Percentiles rank a stretch among this genome's conserved stretches.
Evolutionary conservation across 2,888 invertebrate genomes (phyloP).

Genomic region (Eristalinus aeneus): DNA sequence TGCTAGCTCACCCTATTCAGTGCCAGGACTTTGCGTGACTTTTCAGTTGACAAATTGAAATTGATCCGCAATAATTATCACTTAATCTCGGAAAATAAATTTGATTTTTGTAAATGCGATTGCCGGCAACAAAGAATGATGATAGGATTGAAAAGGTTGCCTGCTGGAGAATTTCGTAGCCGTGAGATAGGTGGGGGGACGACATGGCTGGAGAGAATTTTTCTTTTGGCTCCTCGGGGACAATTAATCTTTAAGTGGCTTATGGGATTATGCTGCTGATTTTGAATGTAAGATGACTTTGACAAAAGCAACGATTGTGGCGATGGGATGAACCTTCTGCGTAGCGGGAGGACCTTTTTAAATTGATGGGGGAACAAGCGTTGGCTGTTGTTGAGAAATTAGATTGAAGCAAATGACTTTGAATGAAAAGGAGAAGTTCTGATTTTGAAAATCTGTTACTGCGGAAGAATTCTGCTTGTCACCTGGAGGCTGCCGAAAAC

Average conservation of each 20-base stretch:
- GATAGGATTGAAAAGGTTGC: not conserved
- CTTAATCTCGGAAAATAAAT: slow-evolving; percentile 52
- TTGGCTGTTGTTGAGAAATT: not conserved
- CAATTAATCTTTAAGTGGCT: slow-evolving; percentile 13
- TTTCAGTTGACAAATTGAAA: slow-evolving; percentile 58
- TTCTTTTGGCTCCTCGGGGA: not conserved
- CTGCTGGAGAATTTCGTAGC: not conserved
- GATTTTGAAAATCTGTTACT: not conserved
- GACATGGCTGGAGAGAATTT: not conserved
- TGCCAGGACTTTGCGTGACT: slow-evolving; percentile 17
- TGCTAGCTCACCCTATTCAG: slow-evolving; percentile 5
- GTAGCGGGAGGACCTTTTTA: not conserved
- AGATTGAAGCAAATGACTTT: not conserved
- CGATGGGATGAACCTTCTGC: not conserved
- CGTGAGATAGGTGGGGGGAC: not conserved
- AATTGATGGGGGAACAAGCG: not conserved
- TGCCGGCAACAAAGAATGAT: slow-evolving; percentile 11
- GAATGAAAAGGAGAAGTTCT: not conserved
- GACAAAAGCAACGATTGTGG: not conserved
- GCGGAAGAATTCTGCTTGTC: not conserved
- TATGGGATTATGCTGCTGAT: slow-evolving; percentile 7
- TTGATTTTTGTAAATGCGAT: slow-evolving; percentile 40
- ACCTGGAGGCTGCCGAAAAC: not conserved
- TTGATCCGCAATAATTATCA: slow-evolving; percentile 64
- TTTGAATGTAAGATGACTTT: not conserved